These are phyloP conservation scores for Scartelaos histophorus DNA, from an alignment of 2,113 vertebrate genomes.

Conservation along the genomic window DNA sequence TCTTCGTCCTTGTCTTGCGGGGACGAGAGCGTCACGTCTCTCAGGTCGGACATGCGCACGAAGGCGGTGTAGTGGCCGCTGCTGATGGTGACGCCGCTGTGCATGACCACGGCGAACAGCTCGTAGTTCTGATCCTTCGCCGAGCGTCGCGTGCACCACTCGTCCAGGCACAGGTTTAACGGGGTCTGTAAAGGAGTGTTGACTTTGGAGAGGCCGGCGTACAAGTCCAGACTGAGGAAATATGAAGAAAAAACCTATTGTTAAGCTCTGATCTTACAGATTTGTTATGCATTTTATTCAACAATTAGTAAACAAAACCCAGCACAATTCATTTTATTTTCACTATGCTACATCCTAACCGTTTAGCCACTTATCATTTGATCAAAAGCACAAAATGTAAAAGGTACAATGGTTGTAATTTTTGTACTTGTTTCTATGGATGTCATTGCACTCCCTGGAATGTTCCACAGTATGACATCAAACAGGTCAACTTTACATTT, in stretches of 20 bases:
- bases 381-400: no score
- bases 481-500: no score
- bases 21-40: conserved; percentile 67
- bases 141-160: conserved; percentile 90
- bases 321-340: no score
- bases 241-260: background rate
- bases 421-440: no score
- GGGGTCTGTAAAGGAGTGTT: conserved; percentile 94
- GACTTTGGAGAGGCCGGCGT: conserved; percentile 94
- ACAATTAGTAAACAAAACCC: no score
- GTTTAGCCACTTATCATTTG: no score
- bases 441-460: no score
- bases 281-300: no score
- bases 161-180: conserved; percentile 86
- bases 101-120: conserved; percentile 96
- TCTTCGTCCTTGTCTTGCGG: conserved; percentile 49
- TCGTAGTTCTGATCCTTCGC: conserved; percentile 82
- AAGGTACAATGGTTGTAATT: no score
- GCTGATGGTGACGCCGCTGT: conserved; percentile 95
- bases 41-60: conserved; percentile 85
- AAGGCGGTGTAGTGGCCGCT: conserved; percentile 97
- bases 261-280: no score
- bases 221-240: conserved; percentile 84
- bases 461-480: no score
- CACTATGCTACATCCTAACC: no score